A percentile compares a stretch with the other conserved stretches of the same genome.
Conservation (phyloP, 2,888 invertebrate genomes). For the Malthinus flaveolus region DNA sequence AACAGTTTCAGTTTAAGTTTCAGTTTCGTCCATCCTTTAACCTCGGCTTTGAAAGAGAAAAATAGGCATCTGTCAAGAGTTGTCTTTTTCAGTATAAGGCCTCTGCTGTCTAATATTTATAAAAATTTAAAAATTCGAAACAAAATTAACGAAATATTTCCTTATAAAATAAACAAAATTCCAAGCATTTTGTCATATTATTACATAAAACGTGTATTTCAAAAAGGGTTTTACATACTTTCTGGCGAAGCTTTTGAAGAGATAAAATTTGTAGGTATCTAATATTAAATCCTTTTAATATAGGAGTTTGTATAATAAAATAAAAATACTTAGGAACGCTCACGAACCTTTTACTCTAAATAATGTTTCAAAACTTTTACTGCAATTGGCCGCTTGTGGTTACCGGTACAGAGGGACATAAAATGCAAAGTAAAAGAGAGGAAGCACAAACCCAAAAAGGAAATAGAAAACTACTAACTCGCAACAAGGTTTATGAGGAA, state of each 20-base stretch:
- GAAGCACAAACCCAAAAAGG: slow-evolving; percentile 19
- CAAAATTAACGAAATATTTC: neutral
- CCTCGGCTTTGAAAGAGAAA: no score
- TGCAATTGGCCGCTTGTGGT: slow-evolving; percentile 50
- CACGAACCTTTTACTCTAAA: slow-evolving; percentile 43
- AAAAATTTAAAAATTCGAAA: no score
- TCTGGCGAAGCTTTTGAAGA: slow-evolving; percentile 18
- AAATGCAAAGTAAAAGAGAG: slow-evolving; percentile 37
- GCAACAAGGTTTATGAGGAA: slow-evolving; percentile 11
- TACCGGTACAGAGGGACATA: slow-evolving; percentile 38
- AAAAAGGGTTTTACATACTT: slow-evolving; percentile 20
- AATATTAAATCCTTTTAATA: slow-evolving; percentile 25
- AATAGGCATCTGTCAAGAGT: no score
- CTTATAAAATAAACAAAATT: slow-evolving; percentile 5
- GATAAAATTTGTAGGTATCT: slow-evolving; percentile 11
- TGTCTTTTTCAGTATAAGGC: no score
- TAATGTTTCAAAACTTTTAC: slow-evolving; percentile 48
- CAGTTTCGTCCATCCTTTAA: no score
- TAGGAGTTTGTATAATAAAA: slow-evolving; percentile 26
- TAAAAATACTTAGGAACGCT: slow-evolving; percentile 31
- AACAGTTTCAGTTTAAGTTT: no score
- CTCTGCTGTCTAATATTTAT: no score
- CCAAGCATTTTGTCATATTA: slow-evolving; percentile 1
- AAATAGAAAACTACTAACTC: slow-evolving; percentile 27
- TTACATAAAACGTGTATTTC: neutral